These are phyloP conservation scores for Poecilia latipinna DNA, from an alignment of 2,113 vertebrate species.

Conservation along the genomic window DNA sequence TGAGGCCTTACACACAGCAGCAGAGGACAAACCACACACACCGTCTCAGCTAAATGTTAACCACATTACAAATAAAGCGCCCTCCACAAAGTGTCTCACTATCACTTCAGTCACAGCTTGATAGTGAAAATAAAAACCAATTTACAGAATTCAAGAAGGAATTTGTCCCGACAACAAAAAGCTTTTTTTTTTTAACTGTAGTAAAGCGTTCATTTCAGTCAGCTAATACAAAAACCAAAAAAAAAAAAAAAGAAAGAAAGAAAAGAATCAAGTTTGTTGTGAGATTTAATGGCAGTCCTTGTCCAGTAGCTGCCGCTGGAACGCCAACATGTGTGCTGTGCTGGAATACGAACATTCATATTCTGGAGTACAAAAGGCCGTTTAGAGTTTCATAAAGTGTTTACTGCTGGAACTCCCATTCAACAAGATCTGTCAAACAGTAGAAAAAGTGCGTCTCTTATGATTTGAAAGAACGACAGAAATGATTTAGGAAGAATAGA, in stretches of 20 bases:
- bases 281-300: slow-evolving; percentile 19
- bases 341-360: slow-evolving; percentile 38
- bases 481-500: slow-evolving; percentile 19
- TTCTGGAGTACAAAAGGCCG: slow-evolving; percentile 38
- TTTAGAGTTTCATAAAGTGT: slow-evolving; percentile 51
- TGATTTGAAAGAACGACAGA: slow-evolving; percentile 45
- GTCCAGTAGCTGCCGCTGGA: slow-evolving; percentile 33
- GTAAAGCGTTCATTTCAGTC: slow-evolving; percentile 29
- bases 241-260: too few relatives aligned
- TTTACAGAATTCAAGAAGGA: slow-evolving; percentile 3
- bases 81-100: slow-evolving; percentile 18
- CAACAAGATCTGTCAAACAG: slow-evolving; percentile 40
- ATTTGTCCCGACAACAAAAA: background rate
- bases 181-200: background rate
- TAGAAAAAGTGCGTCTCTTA: slow-evolving; percentile 71
- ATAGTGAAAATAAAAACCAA: background rate
- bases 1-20: background rate
- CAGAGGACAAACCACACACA: background rate
- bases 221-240: background rate
- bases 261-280: background rate
- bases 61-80: slow-evolving; percentile 7
- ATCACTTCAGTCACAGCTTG: slow-evolving; percentile 11
- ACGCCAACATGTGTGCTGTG: slow-evolving; percentile 27
- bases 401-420: slow-evolving; percentile 47
- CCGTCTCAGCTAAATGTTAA: background rate